Base-by-base conservation (phyloP, 2,888 invertebrate genomes). In the Hemaris fuciformis region DNA sequence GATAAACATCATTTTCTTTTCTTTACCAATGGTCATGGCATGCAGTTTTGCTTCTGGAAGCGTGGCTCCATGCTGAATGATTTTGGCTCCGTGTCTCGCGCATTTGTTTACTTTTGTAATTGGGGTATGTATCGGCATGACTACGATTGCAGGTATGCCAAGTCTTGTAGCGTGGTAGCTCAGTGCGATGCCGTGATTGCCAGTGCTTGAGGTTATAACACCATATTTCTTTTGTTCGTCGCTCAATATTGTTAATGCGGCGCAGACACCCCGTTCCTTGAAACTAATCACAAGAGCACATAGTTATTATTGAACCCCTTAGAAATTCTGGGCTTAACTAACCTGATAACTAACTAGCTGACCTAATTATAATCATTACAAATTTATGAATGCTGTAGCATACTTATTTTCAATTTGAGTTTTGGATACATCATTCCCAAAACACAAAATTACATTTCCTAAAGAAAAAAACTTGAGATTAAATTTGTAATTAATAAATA, bases 261-360 rank as follows among this genome's bases (percentile, higher is more conserved):
- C 97, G 23, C 98, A 93, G 0, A 98, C 98, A 0, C 99, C 99
- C 64, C 99, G 94, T 83, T 99, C 99, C 84, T 99, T 99, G 82
- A 98, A 99, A 87, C 98, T 98, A 75, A 41, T 57, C 23, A 63
- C 46, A 63, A 34, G 57, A 43, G 7, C 10, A 27, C 20, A 13
- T 3, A 34, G 3, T 34, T 13, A 62, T 63, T 31, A 27, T 20
- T 8, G 31, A 31, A 41, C 58, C 58, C 31, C 23, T n/a, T n/a
- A n/a, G n/a, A n/a, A n/a, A n/a, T n/a, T n/a, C n/a, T n/a, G n/a
- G n/a, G n/a, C n/a, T n/a, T n/a, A n/a, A n/a, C n/a, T n/a, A n/a
- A n/a, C n/a, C n/a, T n/a, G n/a, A n/a, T n/a, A n/a, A n/a, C n/a
- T n/a, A n/a, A n/a, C n/a, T n/a, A n/a, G n/a, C n/a, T n/a, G n/a